A percentile compares a stretch with the other conserved stretches of the same genome.
Evolutionary conservation across 2,888 invertebrate species (phyloP).

Genomic region (Campoletis raptor): DNA sequence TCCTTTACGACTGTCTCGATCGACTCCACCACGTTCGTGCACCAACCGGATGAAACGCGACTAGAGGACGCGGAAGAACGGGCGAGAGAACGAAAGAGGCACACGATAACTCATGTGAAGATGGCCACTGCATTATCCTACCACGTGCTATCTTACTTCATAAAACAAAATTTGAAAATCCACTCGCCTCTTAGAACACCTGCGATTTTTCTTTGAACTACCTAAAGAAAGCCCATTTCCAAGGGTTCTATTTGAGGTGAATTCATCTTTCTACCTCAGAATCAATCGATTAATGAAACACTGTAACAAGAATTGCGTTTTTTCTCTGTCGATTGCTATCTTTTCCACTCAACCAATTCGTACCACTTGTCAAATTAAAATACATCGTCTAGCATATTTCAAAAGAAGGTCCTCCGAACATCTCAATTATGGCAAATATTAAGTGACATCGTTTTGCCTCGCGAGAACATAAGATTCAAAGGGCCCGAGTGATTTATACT

Average conservation of each 20-base stretch:
- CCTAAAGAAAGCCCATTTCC: too few species aligned
- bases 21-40: conserved; percentile 53
- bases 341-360: not conserved
- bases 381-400: conserved; percentile 2
- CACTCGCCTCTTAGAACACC: not conserved
- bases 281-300: not conserved
- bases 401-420: not conserved
- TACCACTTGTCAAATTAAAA: not conserved
- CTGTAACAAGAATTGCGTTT: not conserved
- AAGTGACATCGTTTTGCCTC: conserved; percentile 14
- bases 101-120: conserved; percentile 47
- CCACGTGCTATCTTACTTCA: conserved; percentile 38
- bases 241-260: not conserved
- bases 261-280: not conserved
- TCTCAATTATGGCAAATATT: conserved; percentile 35
- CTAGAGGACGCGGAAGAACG: conserved; percentile 48
- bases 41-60: conserved; percentile 58
- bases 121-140: conserved; percentile 45
- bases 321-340: not conserved
- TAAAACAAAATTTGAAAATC: conserved; percentile 33
- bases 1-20: conserved; percentile 69
- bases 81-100: conserved; percentile 40
- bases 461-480: conserved; percentile 11
- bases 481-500: conserved; percentile 43
- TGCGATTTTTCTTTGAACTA: too few species aligned